A percentile compares a stretch with the other conserved stretches of the same genome.
Evolutionary conservation across 2,797 vertebrate genomes (phyloP).

Genomic region (Oceanodroma leucorhoa): DNA sequence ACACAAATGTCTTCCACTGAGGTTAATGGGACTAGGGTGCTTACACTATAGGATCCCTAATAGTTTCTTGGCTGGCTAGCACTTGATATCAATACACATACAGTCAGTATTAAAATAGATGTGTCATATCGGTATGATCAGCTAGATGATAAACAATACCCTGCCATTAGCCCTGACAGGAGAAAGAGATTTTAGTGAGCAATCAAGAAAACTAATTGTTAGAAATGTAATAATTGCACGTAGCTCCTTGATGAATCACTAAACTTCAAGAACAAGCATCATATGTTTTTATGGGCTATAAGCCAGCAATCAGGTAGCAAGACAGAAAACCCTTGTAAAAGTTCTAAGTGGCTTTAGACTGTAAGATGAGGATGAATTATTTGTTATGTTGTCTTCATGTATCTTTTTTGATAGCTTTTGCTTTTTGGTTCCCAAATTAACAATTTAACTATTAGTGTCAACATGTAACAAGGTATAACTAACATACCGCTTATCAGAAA

Average conservation of each 20-base stretch:
- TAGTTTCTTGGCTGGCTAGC: conserved; percentile 21
- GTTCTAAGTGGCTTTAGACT: background rate
- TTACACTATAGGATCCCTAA: background rate
- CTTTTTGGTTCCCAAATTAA: conserved; percentile 23
- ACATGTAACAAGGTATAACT: background rate
- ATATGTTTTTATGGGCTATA: conserved; percentile 10
- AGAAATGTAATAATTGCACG: background rate
- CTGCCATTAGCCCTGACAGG: conserved; percentile 1
- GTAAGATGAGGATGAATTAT: background rate
- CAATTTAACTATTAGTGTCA: background rate
- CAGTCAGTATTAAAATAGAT: background rate
- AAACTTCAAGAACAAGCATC: background rate
- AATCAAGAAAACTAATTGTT: conserved; percentile 44
- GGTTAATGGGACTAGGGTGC: conserved; percentile 4
- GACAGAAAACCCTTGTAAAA: conserved; percentile 5
- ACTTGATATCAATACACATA: background rate
- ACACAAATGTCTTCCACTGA: background rate
- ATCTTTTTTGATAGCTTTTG: background rate
- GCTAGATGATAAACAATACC: conserved; percentile 22
- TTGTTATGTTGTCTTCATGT: background rate
- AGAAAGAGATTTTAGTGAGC: background rate
- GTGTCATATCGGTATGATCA: conserved; percentile 45
- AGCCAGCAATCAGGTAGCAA: conserved; percentile 35
- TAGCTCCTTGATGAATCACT: background rate
- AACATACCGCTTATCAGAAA: background rate